phyloP scores from a whole-genome alignment of 2,113 vertebrate genomes.

The Lasiurus borealis region DNA sequence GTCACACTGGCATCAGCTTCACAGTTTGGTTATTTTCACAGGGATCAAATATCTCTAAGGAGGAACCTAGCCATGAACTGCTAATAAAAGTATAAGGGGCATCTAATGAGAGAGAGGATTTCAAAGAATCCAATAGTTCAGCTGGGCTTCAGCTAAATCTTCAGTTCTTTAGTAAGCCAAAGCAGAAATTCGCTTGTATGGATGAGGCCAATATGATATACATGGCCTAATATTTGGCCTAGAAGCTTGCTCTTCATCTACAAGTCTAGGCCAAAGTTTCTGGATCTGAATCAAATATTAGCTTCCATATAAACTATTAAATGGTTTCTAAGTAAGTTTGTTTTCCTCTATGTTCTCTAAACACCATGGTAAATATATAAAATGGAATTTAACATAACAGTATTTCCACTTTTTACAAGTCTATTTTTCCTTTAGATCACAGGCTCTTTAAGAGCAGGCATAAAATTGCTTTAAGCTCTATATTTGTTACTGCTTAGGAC shows the following conservation, averaged over 20 bases:
- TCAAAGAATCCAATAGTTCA: background rate
- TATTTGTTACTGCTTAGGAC: background rate
- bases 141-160: background rate
- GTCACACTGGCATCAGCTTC: background rate
- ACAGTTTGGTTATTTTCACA: background rate
- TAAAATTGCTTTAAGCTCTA: background rate
- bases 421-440: background rate
- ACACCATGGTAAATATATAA: background rate
- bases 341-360: background rate
- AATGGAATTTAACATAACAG: background rate
- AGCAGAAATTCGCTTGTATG: background rate
- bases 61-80: background rate
- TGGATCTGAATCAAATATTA: slow-evolving; percentile 20
- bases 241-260: background rate
- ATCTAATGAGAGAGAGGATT: background rate
- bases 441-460: background rate
- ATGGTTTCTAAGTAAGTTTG: background rate
- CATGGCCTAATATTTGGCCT: background rate
- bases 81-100: background rate
- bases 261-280: no score
- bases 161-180: slow-evolving; percentile 9
- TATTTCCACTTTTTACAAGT: slow-evolving; percentile 9
- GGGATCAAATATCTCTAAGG: background rate
- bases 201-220: background rate
- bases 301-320: background rate